Evolutionary conservation across 2,113 vertebrate species (phyloP), one percentile per base, ranked within the genome.

Genomic region (Equus przewalskii): DNA sequence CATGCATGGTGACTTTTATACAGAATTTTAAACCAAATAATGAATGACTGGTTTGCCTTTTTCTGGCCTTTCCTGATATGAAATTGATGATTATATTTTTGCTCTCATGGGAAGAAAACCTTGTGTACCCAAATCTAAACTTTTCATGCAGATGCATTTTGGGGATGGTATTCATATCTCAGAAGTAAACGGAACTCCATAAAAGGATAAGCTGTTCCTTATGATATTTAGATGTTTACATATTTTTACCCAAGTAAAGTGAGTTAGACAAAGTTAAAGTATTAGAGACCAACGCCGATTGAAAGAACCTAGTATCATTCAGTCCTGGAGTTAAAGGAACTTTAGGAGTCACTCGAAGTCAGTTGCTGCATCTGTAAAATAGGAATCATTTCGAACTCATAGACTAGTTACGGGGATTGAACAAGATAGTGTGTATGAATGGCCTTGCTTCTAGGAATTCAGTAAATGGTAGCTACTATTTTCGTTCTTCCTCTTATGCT

Each of bases 301-400:
- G 46, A 80, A 95, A 82, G 54, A 89, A n/a, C 72, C 64, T 70
- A 44, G 18, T 75, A 62, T 86, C 60, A 67, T 67, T 93, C n/a
- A 62, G 7, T 22, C 82, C 96, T 87, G 69, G 36, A 90, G 60
- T 81, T 89, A 84, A 82, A 94, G 64, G 69, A 73, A 44, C 26
- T 28, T 85, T 16, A 91, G 28, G 30, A 91, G 26, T 76, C 79
- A 58, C 30, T 95, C 88, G 56, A 88, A 82, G 28, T 49, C 64
- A 41, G 0, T 97, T 79, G 24, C 65, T 75, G 70, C 28, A 24
- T 95, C 69, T 87, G 44, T 95, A 79, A 96, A 97, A 82, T 73
- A 44, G 49, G 62, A 72, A 56, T 97, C 62, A 58, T 70, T 85
- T 54, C 73, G 76, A 41, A 19, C 3, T 67, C 8, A 9, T 30